Percentiles rank a stretch among this genome's conserved stretches.
Conservation (phyloP, 2,113 vertebrate species). For the Grammomys surdaster region DNA sequence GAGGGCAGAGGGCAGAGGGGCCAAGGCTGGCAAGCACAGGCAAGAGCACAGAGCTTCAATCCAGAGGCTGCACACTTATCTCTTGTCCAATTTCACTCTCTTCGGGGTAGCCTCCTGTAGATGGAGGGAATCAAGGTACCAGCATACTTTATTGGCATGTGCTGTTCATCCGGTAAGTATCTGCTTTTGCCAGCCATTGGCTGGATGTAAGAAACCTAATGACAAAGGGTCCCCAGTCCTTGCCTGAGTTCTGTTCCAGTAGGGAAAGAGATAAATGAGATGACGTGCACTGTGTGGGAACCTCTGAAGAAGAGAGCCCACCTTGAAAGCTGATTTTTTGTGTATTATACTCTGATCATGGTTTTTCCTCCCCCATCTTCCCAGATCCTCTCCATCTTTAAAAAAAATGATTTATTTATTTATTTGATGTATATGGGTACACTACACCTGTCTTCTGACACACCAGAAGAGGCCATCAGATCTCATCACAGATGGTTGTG, state of each 20-base stretch:
- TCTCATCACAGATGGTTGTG: no score
- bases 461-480: no score
- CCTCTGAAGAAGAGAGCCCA: no score
- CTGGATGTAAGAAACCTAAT: not conserved
- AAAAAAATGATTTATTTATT: no score
- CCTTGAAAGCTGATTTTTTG: not conserved
- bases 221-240: no score
- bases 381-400: no score
- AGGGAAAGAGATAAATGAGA: not conserved
- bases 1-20: not conserved
- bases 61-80: not conserved
- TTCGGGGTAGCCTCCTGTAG: not conserved
- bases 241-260: not conserved
- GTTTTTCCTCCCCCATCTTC: no score
- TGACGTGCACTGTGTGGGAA: accelerated
- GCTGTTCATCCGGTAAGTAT: not conserved
- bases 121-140: not conserved
- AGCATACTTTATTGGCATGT: not conserved
- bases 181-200: not conserved
- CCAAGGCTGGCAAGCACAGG: not conserved
- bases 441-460: no score
- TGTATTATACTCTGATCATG: no score
- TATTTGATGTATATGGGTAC: no score
- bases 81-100: not conserved
- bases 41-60: no score